These are phyloP conservation scores for Harpalus rufipes DNA, from an alignment of 2,888 invertebrate species.

Conservation along the genomic window DNA sequence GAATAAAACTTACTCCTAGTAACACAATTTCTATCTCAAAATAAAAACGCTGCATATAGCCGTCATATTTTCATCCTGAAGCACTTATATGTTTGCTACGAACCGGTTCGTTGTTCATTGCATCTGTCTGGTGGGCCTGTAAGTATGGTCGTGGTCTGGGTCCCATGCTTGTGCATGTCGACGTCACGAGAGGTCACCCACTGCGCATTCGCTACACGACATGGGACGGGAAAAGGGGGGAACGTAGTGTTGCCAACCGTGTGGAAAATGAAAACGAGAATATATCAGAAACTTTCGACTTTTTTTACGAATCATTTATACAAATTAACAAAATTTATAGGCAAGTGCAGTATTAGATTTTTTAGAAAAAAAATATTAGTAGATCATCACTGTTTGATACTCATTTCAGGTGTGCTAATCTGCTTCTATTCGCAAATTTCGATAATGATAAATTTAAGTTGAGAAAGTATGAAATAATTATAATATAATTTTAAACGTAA, in stretches of 20 bases:
- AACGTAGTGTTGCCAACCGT: neutral
- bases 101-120: neutral
- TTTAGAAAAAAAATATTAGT: too few species aligned
- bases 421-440: too few species aligned
- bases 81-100: neutral
- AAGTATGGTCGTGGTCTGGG: neutral
- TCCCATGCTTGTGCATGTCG: neutral
- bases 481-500: too few species aligned
- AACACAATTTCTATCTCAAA: neutral
- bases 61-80: neutral
- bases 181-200: conserved; percentile 1
- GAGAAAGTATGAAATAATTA: too few species aligned
- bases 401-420: too few species aligned
- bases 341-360: too few species aligned
- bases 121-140: neutral
- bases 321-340: too few species aligned
- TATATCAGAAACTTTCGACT: neutral
- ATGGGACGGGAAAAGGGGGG: neutral
- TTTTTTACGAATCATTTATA: too few species aligned
- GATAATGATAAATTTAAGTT: too few species aligned
- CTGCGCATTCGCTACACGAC: neutral
- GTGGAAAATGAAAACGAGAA: neutral
- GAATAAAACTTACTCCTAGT: neutral
- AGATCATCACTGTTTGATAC: too few species aligned
- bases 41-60: neutral